Percentiles rank a stretch among this genome's conserved stretches.
Conservation (phyloP, 1,140 invertebrate species). For the Dolichoris vasculosae region DNA sequence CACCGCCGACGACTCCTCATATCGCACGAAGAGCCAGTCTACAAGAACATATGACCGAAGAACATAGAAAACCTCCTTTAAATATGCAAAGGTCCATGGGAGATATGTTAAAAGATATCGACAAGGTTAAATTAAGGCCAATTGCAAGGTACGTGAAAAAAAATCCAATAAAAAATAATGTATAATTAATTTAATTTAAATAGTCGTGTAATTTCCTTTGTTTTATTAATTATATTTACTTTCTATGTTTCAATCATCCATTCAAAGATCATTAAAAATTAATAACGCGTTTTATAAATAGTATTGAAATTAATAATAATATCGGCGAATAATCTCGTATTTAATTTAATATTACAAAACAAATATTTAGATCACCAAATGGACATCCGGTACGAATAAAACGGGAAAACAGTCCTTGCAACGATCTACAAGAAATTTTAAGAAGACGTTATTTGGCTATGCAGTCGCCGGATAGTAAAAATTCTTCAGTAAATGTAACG, state of each 20-base stretch:
- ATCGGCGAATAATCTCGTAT: conserved; percentile 15
- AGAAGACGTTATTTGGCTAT: conserved; percentile 69
- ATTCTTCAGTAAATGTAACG: conserved; percentile 65
- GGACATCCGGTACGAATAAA: conserved; percentile 66
- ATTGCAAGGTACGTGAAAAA: conserved; percentile 63
- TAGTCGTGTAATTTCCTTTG: too few species aligned
- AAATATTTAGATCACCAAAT: conserved; percentile 66
- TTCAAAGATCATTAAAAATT: background rate
- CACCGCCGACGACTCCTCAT: conserved; percentile 71
- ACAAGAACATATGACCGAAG: conserved; percentile 70
- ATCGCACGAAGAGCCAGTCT: conserved; percentile 71
- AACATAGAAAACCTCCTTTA: conserved; percentile 64
- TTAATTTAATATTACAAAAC: conserved; percentile 25
- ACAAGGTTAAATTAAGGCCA: conserved; percentile 69
- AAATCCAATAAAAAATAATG: background rate
- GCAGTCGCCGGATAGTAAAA: conserved; percentile 68
- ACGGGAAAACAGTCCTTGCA: conserved; percentile 72
- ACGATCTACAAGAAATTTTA: conserved; percentile 72
- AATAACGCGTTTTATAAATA: background rate
- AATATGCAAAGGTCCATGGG: conserved; percentile 67
- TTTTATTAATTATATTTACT: too few species aligned
- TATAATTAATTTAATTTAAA: too few species aligned
- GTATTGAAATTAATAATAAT: too few species aligned
- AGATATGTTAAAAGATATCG: conserved; percentile 69
- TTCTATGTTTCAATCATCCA: too few species aligned